Percentiles rank a stretch among this genome's conserved stretches.
These are phyloP conservation scores for Erythrolamprus reginae DNA, from an alignment of 2,113 vertebrate species.

Conservation along the genomic window DNA sequence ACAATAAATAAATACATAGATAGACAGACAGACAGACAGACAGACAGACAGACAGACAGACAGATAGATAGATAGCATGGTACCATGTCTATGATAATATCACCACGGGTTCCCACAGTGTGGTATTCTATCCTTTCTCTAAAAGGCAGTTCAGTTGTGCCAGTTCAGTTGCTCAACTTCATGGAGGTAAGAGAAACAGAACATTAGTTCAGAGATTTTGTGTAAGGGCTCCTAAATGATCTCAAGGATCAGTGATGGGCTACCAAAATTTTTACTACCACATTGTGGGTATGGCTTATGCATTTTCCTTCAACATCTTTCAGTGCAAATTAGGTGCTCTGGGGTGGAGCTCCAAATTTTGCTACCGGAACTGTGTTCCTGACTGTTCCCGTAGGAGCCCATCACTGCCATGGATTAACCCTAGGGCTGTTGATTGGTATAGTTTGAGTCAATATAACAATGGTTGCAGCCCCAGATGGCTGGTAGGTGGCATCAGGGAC, in stretches of 20 bases:
- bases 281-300: no score
- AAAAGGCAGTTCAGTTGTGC: neutral
- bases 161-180: neutral
- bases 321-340: no score
- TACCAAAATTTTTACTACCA: no score
- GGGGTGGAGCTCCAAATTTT: no score
- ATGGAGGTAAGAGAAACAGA: neutral
- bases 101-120: neutral
- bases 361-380: no score
- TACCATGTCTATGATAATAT: neutral
- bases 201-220: neutral
- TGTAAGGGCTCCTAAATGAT: neutral
- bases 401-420: neutral
- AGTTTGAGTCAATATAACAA: neutral
- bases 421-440: neutral
- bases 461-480: neutral
- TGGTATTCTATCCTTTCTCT: neutral
- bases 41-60: no score
- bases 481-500: neutral
- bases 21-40: no score
- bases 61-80: no score
- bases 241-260: no score
- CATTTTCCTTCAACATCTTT: no score
- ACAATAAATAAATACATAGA: no score
- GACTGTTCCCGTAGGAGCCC: no score